These are phyloP conservation scores for Sarcophaga subvicina DNA, from an alignment of 2,888 invertebrate species.

Conservation along the genomic window DNA sequence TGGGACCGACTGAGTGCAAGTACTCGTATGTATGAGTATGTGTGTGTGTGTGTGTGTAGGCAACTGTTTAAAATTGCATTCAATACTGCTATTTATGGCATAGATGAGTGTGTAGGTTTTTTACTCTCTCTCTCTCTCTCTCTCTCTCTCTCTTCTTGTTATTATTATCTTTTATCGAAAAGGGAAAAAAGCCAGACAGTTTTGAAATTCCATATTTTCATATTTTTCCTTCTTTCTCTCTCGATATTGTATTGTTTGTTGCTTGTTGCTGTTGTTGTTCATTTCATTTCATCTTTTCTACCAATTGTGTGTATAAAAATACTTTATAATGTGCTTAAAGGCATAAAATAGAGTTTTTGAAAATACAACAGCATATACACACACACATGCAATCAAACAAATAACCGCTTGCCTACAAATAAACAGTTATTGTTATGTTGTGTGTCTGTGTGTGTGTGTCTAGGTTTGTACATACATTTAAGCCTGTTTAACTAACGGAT, in stretches of 20 bases:
- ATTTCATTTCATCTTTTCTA: conserved; percentile 39
- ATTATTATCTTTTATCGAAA: background rate
- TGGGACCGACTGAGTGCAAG: background rate
- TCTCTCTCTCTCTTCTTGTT: conserved; percentile 11
- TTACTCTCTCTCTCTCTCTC: background rate
- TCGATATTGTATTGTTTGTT: conserved; percentile 13
- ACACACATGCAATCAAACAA: background rate
- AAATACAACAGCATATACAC: background rate
- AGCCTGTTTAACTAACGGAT: conserved; percentile 57
- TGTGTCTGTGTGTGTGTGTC: background rate
- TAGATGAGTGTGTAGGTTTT: background rate
- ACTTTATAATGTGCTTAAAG: conserved; percentile 60
- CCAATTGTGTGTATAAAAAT: conserved; percentile 48
- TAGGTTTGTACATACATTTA: background rate
- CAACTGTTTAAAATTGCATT: conserved; percentile 31
- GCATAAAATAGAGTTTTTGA: conserved; percentile 49
- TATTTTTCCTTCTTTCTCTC: background rate
- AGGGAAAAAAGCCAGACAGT: conserved; percentile 39
- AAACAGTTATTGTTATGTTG: background rate
- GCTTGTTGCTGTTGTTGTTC: conserved; percentile 28
- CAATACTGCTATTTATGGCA: conserved; percentile 22
- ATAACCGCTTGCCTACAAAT: background rate
- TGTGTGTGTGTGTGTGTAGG: background rate
- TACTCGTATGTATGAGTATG: background rate
- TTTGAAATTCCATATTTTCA: conserved; percentile 40